A percentile compares a stretch with the other conserved stretches of the same genome.
Conservation (phyloP, 2,888 invertebrate species). For the Brachycybe producta region DNA sequence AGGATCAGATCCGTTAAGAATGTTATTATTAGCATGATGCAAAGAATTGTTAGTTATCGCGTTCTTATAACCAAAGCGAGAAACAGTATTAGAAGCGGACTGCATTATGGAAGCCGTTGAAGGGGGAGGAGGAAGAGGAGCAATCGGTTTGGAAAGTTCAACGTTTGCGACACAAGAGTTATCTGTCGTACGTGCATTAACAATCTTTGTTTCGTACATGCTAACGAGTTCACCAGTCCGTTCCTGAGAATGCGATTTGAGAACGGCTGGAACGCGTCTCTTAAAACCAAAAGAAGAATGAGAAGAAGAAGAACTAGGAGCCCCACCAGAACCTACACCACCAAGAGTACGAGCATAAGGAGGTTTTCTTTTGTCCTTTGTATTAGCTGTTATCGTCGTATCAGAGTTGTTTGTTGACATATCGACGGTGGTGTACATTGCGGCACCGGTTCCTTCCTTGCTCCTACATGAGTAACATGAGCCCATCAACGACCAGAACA, state of each 20-base stretch:
- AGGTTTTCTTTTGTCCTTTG: slow-evolving; percentile 3
- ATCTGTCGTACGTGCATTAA: slow-evolving; percentile 5
- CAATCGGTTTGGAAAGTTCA: neutral
- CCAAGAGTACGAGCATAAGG: slow-evolving; percentile 10
- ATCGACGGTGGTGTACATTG: slow-evolving; percentile 20
- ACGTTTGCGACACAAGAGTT: neutral
- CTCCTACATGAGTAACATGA: slow-evolving; percentile 21
- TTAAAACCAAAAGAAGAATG: slow-evolving; percentile 16
- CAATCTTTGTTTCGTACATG: slow-evolving; percentile 18
- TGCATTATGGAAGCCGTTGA: no score
- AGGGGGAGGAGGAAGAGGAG: slow-evolving; percentile 1
- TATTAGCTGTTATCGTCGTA: neutral
- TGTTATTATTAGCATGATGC: neutral
- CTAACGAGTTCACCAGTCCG: slow-evolving; percentile 17
- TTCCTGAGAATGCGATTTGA: slow-evolving; percentile 18
- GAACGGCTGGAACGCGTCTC: slow-evolving; percentile 4
- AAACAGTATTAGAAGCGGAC: no score
- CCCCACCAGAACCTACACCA: neutral
- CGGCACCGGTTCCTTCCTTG: slow-evolving; percentile 12
- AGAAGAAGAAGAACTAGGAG: neutral
- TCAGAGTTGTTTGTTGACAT: slow-evolving; percentile 16
- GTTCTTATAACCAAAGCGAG: no score
- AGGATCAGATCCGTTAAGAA: neutral
- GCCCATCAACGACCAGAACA: slow-evolving; percentile 21
- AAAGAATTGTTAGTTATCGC: neutral